Conservation (phyloP, 2,113 vertebrate species). For the Myiopsitta monachus region DNA sequence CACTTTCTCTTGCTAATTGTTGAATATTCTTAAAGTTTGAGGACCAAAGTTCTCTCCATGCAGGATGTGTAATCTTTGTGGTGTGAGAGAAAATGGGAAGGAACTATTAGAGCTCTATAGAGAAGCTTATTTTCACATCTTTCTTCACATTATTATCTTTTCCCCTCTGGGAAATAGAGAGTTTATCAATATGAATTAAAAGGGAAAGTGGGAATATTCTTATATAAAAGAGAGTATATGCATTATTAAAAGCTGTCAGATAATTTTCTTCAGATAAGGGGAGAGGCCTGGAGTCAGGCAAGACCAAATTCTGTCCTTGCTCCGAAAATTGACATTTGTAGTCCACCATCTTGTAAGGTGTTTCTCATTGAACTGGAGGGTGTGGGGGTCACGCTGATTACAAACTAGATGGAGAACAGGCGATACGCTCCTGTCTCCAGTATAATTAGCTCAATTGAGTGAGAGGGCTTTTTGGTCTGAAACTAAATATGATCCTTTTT, state of each 20-base stretch:
- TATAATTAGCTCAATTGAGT: not conserved
- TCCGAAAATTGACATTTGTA: not conserved
- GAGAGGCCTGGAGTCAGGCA: not conserved
- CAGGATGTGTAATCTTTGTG: not conserved
- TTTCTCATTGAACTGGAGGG: not conserved
- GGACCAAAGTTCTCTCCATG: not conserved
- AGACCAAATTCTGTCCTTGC: not conserved
- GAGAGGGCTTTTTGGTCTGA: not conserved
- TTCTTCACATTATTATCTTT: not conserved
- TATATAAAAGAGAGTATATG: not conserved
- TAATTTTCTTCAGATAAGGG: not conserved
- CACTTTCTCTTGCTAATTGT: not conserved
- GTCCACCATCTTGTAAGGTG: fast-evolving
- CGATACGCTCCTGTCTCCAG: not conserved
- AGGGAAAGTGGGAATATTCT: not conserved
- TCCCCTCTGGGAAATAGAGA: not conserved
- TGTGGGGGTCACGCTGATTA: not conserved
- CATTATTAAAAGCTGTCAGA: not conserved
- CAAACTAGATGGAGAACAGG: not conserved
- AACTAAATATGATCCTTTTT: not conserved
- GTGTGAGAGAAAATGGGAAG: not conserved
- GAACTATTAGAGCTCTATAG: not conserved
- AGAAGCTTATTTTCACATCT: not conserved
- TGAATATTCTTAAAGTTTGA: not conserved
- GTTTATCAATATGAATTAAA: not conserved